phyloP scores from a whole-genome alignment of 2,113 vertebrate genomes.

The Colaptes auratus region DNA sequence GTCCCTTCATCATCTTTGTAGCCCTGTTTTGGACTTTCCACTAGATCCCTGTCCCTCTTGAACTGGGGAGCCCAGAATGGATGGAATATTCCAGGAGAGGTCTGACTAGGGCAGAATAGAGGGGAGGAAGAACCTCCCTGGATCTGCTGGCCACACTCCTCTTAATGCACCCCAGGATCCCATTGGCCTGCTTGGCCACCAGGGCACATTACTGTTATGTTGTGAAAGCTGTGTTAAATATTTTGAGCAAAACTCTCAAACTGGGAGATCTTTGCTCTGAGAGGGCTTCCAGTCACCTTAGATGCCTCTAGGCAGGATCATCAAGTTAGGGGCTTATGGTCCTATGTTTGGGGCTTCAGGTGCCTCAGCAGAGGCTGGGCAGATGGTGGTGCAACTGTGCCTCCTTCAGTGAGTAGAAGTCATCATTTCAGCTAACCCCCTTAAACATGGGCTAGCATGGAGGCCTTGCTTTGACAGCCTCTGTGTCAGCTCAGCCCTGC shows the following conservation, averaged over 20 bases:
- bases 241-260: neutral
- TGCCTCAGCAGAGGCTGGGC: neutral
- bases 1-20: no score
- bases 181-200: no score
- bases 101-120: no score
- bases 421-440: neutral
- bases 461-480: neutral
- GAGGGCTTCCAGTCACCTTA: neutral
- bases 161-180: no score
- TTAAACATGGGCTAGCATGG: rapidly evolving
- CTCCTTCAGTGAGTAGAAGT: neutral
- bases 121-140: no score
- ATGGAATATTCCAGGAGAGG: no score
- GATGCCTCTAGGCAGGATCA: neutral
- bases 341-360: rapidly evolving
- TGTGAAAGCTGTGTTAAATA: neutral
- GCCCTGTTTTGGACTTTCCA: no score
- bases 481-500: neutral
- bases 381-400: neutral
- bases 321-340: neutral
- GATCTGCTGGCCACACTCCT: no score
- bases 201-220: neutral
- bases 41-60: no score
- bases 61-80: no score
- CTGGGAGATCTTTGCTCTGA: neutral